A percentile compares a stretch with the other conserved stretches of the same genome.
phyloP scores from a whole-genome alignment of 2,113 vertebrate genomes.

The Macrotis lagotis region DNA sequence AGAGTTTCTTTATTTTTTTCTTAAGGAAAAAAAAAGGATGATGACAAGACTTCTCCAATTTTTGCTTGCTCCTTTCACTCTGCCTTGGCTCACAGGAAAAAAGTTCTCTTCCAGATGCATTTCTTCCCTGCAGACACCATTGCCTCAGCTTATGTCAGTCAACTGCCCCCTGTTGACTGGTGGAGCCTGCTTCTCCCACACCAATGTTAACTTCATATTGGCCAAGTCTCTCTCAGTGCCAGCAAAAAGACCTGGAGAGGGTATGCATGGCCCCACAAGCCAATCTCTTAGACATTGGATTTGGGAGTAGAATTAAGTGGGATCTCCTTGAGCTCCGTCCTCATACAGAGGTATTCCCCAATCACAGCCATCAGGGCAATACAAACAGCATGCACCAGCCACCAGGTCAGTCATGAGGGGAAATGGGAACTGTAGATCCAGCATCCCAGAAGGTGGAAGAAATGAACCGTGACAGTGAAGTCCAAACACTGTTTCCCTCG shows the following conservation, averaged over 20 bases:
- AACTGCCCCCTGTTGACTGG: not conserved
- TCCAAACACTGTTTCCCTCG: conserved; percentile 99
- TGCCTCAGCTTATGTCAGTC: conserved; percentile 20
- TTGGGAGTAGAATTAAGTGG: conserved; percentile 96
- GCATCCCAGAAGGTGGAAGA: conserved; percentile 97
- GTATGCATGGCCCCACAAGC: conserved; percentile 31
- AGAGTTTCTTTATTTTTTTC: conserved; percentile 68
- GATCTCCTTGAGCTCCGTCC: conserved; percentile 97
- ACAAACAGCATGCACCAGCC: conserved; percentile 96
- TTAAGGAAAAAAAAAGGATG: conserved; percentile 58
- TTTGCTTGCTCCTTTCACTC: conserved; percentile 12
- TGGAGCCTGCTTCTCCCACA: conserved; percentile 43
- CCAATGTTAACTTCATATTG: conserved; percentile 63
- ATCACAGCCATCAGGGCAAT: conserved; percentile 97
- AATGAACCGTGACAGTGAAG: conserved; percentile 97
- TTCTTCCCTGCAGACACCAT: conserved; percentile 27
- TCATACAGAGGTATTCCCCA: conserved; percentile 98
- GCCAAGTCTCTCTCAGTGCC: conserved; percentile 55
- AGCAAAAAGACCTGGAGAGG: not conserved
- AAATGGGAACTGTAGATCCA: conserved; percentile 96
- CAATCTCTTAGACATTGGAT: conserved; percentile 89
- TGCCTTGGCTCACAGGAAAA: conserved; percentile 31
- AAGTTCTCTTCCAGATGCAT: conserved; percentile 28
- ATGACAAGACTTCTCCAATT: conserved; percentile 64
- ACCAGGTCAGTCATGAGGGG: conserved; percentile 94